Evolutionary conservation across 2,113 vertebrate species (phyloP).

Genomic region (Malurus melanocephalus): DNA sequence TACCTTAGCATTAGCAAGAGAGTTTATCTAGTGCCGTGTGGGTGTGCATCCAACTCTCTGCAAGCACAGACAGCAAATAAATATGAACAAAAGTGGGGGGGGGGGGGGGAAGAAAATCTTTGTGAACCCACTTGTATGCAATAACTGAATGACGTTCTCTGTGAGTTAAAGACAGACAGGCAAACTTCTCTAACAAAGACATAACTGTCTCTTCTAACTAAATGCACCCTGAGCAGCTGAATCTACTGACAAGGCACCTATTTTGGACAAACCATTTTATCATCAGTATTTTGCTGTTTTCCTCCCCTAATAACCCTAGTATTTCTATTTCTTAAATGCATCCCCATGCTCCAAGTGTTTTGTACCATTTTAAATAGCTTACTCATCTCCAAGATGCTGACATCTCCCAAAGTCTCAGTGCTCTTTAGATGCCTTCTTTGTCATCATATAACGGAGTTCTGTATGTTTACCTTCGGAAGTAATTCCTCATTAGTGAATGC

Average conservation of each 20-base stretch:
- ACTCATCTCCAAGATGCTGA: not conserved
- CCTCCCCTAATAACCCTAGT: not conserved
- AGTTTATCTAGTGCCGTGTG: not conserved
- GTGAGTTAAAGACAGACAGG: not conserved
- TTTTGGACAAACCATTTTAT: not conserved
- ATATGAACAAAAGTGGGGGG: not conserved
- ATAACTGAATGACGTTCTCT: not conserved
- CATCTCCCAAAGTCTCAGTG: not conserved
- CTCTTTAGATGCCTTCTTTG: not conserved
- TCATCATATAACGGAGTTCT: not conserved
- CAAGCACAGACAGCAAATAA: not conserved
- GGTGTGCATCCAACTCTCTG: not conserved
- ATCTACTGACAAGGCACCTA: not conserved
- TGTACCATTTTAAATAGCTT: not conserved
- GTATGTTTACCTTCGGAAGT: not conserved
- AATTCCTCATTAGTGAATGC: slow-evolving; percentile 10
- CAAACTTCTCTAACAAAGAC: not conserved
- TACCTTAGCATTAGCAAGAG: not conserved
- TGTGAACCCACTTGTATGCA: not conserved
- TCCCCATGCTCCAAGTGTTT: not conserved
- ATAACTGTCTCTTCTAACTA: not conserved
- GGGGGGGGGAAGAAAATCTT: not conserved
- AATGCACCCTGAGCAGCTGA: not conserved
- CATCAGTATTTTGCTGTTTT: not conserved
- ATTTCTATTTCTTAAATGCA: not conserved